A percentile compares a stretch with the other conserved stretches of the same genome.
Conservation (phyloP, 1,140 invertebrate genomes). For the Drosophila saltans region DNA sequence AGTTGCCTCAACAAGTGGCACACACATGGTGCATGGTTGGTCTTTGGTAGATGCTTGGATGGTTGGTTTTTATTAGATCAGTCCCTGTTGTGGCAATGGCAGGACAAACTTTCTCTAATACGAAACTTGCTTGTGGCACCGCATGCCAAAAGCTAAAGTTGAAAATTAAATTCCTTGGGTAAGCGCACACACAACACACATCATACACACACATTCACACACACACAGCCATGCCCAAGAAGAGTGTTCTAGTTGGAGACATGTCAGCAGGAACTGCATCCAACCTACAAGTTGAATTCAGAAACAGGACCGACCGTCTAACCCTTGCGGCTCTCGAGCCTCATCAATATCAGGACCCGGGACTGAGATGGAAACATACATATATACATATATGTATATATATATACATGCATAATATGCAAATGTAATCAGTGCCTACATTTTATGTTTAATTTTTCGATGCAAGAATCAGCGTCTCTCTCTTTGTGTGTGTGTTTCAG, state of each 20-base stretch:
- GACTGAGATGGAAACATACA: neutral
- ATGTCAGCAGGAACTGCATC: conserved; percentile 35
- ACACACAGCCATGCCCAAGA: conserved; percentile 3
- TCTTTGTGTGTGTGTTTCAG: conserved; percentile 23
- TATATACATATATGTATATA: conserved; percentile 40
- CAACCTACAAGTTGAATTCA: neutral
- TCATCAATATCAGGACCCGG: conserved; percentile 47
- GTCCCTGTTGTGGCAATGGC: conserved; percentile 27
- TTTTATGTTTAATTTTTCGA: conserved; percentile 58
- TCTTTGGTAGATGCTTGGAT: conserved; percentile 1
- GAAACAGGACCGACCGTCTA: conserved; percentile 17
- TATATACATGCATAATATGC: conserved; percentile 67
- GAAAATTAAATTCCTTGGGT: conserved; percentile 76
- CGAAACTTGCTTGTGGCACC: conserved; percentile 56
- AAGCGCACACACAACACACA: conserved; percentile 38
- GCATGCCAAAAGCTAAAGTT: conserved; percentile 73
- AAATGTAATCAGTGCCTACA: conserved; percentile 80
- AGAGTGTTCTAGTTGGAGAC: neutral
- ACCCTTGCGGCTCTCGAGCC: conserved; percentile 37
- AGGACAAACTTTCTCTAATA: conserved; percentile 55
- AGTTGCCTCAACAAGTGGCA: conserved; percentile 67
- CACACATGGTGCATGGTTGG: conserved; percentile 43
- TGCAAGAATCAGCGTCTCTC: conserved; percentile 1
- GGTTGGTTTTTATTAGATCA: conserved; percentile 66
- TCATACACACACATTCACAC: neutral